Evolutionary conservation across 2,888 invertebrate genomes (phyloP), one percentile per base, ranked within the genome.

Genomic region (Polydrusus tereticollis): DNA sequence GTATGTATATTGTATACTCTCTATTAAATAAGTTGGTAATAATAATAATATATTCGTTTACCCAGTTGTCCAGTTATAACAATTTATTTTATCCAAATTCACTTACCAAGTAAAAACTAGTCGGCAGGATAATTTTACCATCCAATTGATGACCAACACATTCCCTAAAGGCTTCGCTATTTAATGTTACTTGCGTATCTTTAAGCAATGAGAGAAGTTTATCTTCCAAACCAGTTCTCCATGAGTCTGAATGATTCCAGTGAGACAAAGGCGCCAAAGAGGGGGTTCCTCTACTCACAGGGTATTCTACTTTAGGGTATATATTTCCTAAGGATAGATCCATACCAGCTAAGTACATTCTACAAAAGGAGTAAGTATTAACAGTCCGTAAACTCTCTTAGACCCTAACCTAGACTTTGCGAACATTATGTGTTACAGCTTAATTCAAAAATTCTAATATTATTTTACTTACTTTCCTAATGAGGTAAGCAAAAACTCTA

Each of bases 211-310:
- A 80, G 68, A 81, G 82, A 2, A 83, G 75, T 69, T 82, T 82
- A 14, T 84, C 83, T 76, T 84, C 83, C 18, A 83, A 68, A 16
- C 83, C 83, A 14, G 82, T 82, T 55, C 91, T 87, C 94, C 94
- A 95, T 73, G 91, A 91, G 75, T 93, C 93, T 33, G 90, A 89
- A 81, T 98, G 97, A 80, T 98, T 96, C 97, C 97, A 98, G 73
- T 90, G 90, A 8, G 97, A 90, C 0, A 94, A 86, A 16, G 95
- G 92, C 0, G 94, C 89, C 50, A 97, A 88, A 90, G 94, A 94
- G 0, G 94, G 93, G 0, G 98, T 98, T 1, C 94, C 93, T 29
- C 92, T 89, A 0, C 95, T 93, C 1, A 98, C 97, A 0, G 98
- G 98, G 85, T 91, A 96, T 43, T 90, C 85, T 0, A 95, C 87